Conservation (phyloP, 2,888 invertebrate genomes). For the Parascotia fuliginaria region DNA sequence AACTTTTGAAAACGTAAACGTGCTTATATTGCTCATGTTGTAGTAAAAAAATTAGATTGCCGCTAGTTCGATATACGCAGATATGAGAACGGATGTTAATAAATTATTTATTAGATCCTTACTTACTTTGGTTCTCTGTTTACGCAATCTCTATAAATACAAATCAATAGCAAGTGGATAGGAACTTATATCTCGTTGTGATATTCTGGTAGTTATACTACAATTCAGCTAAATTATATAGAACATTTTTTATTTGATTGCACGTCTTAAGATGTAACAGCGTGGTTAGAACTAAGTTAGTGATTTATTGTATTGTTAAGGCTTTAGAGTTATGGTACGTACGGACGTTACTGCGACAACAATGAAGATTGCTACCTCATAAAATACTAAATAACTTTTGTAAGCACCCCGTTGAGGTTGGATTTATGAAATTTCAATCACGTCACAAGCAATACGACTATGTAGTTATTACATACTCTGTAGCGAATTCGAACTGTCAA, state of each 20-base stretch:
- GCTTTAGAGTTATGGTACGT: slow-evolving; percentile 58
- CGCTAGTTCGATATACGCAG: slow-evolving; percentile 10
- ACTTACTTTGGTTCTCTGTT: neutral
- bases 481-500: no score
- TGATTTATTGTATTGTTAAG: slow-evolving; percentile 56
- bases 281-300: slow-evolving; percentile 38
- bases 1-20: slow-evolving; percentile 66
- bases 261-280: slow-evolving; percentile 30
- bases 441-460: slow-evolving; percentile 45
- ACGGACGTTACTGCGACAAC: slow-evolving; percentile 57
- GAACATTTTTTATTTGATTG: slow-evolving; percentile 20
- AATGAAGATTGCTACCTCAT: slow-evolving; percentile 59
- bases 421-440: slow-evolving; percentile 64
- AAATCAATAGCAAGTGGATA: no score
- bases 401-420: slow-evolving; percentile 51
- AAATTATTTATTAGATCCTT: slow-evolving; percentile 12
- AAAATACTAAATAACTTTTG: slow-evolving; percentile 66
- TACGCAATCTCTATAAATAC: neutral
- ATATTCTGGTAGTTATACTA: no score
- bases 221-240: neutral
- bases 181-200: no score
- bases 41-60: slow-evolving; percentile 47
- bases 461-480: slow-evolving; percentile 43
- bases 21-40: slow-evolving; percentile 52
- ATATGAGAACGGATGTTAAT: slow-evolving; percentile 16